Conservation (phyloP, 2,888 invertebrate genomes). For the Dasysyrphus tricinctus region DNA sequence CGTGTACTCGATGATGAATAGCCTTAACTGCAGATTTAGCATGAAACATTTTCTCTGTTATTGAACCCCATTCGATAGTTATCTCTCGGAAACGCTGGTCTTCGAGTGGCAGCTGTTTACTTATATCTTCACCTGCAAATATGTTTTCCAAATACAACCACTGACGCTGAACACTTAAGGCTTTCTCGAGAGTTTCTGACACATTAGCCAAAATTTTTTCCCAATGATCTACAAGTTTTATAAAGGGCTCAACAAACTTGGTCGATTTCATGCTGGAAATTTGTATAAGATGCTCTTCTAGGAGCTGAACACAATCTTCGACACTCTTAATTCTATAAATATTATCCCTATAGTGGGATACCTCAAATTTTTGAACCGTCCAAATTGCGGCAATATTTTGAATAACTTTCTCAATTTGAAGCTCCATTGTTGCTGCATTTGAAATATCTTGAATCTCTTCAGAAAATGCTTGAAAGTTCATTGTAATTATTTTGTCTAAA, state of each 20-base stretch:
- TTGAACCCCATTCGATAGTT: slow-evolving; percentile 88
- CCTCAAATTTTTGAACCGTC: slow-evolving; percentile 89
- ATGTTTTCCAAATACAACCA: slow-evolving; percentile 96
- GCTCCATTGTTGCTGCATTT: slow-evolving; percentile 94
- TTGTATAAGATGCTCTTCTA: slow-evolving; percentile 94
- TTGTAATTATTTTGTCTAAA: slow-evolving; percentile 90
- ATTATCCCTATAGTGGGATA: slow-evolving; percentile 88
- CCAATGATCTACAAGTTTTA: slow-evolving; percentile 93
- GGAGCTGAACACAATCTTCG: slow-evolving; percentile 89
- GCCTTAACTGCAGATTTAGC: slow-evolving; percentile 86
- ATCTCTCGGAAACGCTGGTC: slow-evolving; percentile 89
- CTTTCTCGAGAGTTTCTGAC: slow-evolving; percentile 91
- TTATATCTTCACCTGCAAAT: slow-evolving; percentile 93
- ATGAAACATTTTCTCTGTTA: slow-evolving; percentile 84
- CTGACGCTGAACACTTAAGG: slow-evolving; percentile 92
- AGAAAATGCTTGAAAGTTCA: slow-evolving; percentile 92
- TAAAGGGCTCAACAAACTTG: slow-evolving; percentile 93
- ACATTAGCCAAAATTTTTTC: slow-evolving; percentile 92
- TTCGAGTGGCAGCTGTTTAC: slow-evolving; percentile 91
- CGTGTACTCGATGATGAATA: slow-evolving; percentile 86
- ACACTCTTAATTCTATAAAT: slow-evolving; percentile 89
- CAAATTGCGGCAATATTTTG: slow-evolving; percentile 89
- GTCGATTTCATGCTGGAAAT: slow-evolving; percentile 95
- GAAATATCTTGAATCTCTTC: slow-evolving; percentile 94
- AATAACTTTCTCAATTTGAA: slow-evolving; percentile 92